Conservation (phyloP, 1,140 invertebrate species). For the Aphelinus certus region DNA sequence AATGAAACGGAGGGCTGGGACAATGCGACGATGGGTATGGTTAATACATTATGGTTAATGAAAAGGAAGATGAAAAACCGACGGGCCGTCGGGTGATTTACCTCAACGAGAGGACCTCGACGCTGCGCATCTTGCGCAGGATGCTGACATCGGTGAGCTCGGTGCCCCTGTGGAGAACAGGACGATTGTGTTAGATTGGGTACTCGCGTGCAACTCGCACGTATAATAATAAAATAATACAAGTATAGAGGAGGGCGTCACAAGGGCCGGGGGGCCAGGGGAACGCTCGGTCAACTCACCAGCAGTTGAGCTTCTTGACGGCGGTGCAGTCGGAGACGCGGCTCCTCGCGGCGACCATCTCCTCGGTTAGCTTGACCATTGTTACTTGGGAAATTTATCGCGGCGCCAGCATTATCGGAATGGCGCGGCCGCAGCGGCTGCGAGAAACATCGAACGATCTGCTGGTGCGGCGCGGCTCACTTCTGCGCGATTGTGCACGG, state of each 20-base stretch:
- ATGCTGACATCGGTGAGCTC: conserved; percentile 83
- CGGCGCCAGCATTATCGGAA: conserved; percentile 7
- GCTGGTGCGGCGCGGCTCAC: too few species aligned
- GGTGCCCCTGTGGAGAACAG: conserved; percentile 75
- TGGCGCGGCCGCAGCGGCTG: neutral
- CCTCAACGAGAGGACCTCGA: conserved; percentile 84
- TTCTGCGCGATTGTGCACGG: too few species aligned
- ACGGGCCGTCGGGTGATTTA: conserved; percentile 54
- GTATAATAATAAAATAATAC: too few species aligned
- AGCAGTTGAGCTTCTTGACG: conserved; percentile 90
- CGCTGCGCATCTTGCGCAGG: conserved; percentile 78
- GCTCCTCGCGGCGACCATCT: conserved; percentile 90
- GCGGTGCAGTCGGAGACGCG: conserved; percentile 83
- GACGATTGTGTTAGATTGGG: neutral
- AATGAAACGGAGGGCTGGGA: too few species aligned
- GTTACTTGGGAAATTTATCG: conserved; percentile 15
- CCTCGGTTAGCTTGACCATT: conserved; percentile 86
- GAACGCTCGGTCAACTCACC: conserved; percentile 69
- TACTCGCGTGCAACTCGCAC: too few species aligned
- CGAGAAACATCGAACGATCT: conserved; percentile 33
- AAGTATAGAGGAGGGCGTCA: too few species aligned
- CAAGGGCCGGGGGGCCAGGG: too few species aligned
- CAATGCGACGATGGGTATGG: too few species aligned
- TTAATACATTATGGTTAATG: too few species aligned
- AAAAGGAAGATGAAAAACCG: too few species aligned